A percentile compares a stretch with the other conserved stretches of the same genome.
Conservation (phyloP, 1,140 invertebrate species). For the Drosophila littoralis region DNA sequence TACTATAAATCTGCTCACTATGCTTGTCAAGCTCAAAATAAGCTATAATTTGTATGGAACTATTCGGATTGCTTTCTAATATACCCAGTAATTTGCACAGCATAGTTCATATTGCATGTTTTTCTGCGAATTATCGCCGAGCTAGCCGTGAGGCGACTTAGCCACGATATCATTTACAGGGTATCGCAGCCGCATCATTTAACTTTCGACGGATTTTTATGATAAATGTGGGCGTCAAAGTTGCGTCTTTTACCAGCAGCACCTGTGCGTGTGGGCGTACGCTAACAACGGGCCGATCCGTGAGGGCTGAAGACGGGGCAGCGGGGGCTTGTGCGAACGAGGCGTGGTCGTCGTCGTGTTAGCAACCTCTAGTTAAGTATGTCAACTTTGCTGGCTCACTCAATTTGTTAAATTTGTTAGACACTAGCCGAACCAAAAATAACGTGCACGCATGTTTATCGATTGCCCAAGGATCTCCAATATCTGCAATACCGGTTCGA, state of each 20-base stretch:
- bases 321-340: neutral
- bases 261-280: slow-evolving; percentile 26
- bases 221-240: slow-evolving; percentile 54
- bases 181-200: neutral
- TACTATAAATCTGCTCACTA: neutral
- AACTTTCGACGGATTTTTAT: slow-evolving; percentile 26
- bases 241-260: slow-evolving; percentile 46
- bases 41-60: too few species aligned
- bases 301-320: neutral
- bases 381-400: slow-evolving; percentile 54
- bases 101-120: too few species aligned
- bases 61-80: too few species aligned
- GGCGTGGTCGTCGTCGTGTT: slow-evolving; percentile 32
- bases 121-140: too few species aligned
- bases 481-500: slow-evolving; percentile 1
- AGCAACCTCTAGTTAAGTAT: slow-evolving; percentile 56
- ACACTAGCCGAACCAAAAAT: slow-evolving; percentile 31
- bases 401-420: slow-evolving; percentile 60
- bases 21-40: neutral
- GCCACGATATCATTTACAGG: slow-evolving; percentile 13
- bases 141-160: too few species aligned
- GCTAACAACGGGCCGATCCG: neutral
- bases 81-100: too few species aligned
- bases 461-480: slow-evolving; percentile 44
- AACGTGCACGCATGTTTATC: slow-evolving; percentile 59